These are phyloP conservation scores for Forbesichthys papilliferus DNA, from an alignment of 2,113 vertebrate genomes.

Conservation along the genomic window DNA sequence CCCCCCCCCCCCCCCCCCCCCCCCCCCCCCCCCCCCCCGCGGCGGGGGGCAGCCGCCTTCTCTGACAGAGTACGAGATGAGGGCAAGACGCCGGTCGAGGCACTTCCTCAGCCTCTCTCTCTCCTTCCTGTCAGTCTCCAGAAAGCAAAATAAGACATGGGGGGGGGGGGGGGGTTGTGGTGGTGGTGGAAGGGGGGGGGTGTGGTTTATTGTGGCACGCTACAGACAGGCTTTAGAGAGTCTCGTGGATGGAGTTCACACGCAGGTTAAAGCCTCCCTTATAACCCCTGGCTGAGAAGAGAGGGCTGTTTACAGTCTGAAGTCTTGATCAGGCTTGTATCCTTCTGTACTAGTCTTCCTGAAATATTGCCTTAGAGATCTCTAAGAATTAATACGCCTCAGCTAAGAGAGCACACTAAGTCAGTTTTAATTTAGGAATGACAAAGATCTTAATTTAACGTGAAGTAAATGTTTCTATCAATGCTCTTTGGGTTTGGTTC, in stretches of 20 bases:
- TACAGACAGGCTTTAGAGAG: conserved; percentile 30
- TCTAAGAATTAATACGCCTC: no score
- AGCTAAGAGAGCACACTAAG: no score
- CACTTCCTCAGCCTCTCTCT: conserved; percentile 46
- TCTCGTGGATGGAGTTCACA: conserved; percentile 35
- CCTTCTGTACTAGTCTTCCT: neutral
- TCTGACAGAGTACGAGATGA: conserved; percentile 54
- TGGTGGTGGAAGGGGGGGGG: conserved; percentile 29
- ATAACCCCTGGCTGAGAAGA: conserved; percentile 33
- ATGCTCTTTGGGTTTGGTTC: no score
- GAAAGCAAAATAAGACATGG: conserved; percentile 40
- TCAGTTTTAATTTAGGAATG: no score
- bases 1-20: conserved; percentile 40
- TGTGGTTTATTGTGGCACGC: conserved; percentile 27
- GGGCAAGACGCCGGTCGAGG: conserved; percentile 41
- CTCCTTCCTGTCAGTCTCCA: conserved; percentile 48
- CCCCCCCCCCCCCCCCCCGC: conserved; percentile 31
- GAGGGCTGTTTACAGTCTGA: neutral
- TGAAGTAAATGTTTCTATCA: no score
- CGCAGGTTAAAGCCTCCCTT: conserved; percentile 33
- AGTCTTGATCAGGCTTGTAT: neutral
- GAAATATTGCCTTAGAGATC: neutral
- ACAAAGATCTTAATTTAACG: no score
- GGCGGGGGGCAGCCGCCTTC: conserved; percentile 22
- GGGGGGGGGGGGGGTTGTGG: neutral